Base-by-base conservation (phyloP, 2,113 vertebrate genomes). In the Mormyrus lacerda region DNA sequence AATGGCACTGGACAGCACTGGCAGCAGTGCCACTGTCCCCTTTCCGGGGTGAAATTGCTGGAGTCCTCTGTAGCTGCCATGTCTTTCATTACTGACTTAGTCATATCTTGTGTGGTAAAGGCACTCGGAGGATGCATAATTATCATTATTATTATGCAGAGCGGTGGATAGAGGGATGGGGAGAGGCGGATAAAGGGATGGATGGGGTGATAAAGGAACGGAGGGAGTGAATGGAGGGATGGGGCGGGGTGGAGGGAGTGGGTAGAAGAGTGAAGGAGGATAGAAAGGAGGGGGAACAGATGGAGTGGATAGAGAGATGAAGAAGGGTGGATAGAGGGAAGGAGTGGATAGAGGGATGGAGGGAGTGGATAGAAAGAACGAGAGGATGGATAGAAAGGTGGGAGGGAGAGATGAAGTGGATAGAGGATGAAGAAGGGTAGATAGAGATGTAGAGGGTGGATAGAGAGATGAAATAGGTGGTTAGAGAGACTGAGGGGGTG, bases 51-150 rank as follows among this genome's bases (percentile, higher is more conserved):
- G 58, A 9, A 45, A 69, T 31, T 47, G 24, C 61, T 61, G 31
- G 24, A 73, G 4, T 27, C 87, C 58, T 31, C 15, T 27, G 42
- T 45, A 48, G n/a, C 61, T 69, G 27, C 44, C 7, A 10, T 42
- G 73, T 55, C 42, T 55, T 51, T 50, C 35, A 82, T 53, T 85
- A 44, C 44, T 85, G 51, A 15, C 13, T 39, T 42, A 27, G 53
- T 42, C 35, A 39, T 61, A 61, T 91, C 91, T 87, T 92, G 79
- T 89, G 89, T n/a, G 76, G 61, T 13, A 8, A 48, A 84, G 47
- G 85, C 61, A 89, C 89, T 88, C 88, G 90, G 87, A 89, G 90
- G 84, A 31, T 17, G 47, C 53, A 83, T 45, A 83, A 89, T 55
- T 61, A 65, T 65, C 51, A 51, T 58, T 55, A 39, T 76, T 82